phyloP scores from a whole-genome alignment of 2,113 vertebrate species.

The Hyla sarda region DNA sequence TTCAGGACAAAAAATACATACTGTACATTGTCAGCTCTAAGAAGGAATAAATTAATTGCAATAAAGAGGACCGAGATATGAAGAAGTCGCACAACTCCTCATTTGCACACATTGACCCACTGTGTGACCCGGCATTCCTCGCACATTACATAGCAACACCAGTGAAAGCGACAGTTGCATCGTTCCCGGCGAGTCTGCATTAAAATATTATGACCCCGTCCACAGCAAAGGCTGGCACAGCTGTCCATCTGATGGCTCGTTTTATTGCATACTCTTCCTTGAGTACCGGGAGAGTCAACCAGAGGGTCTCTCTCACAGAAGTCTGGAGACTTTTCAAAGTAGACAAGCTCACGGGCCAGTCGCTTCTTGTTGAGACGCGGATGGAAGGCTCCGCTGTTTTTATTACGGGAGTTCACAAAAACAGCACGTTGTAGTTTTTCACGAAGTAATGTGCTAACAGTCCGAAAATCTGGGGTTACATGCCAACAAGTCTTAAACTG shows the following conservation, averaged over 20 bases:
- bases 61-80: background rate
- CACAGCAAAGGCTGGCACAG: conserved; percentile 87
- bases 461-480: conserved; percentile 86
- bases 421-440: conserved; percentile 83
- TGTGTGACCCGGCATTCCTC: conserved; percentile 87
- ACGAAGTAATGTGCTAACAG: conserved; percentile 80
- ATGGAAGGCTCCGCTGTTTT: conserved; percentile 88
- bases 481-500: conserved; percentile 94
- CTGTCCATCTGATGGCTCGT: conserved; percentile 83
- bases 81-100: conserved; percentile 57
- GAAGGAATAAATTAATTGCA: conserved; percentile 56
- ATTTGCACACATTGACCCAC: conserved; percentile 93
- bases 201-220: conserved; percentile 88
- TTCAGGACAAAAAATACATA: conserved; percentile 4
- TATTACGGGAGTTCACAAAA: conserved; percentile 89
- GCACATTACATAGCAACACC: conserved; percentile 92
- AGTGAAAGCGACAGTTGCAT: conserved; percentile 89
- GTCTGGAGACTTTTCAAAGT: conserved; percentile 90
- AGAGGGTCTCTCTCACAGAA: conserved; percentile 83
- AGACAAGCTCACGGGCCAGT: conserved; percentile 85
- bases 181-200: conserved; percentile 83
- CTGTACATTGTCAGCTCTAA: conserved; percentile 36
- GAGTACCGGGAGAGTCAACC: conserved; percentile 82
- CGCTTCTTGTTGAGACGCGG: conserved; percentile 75
- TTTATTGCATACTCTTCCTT: conserved; percentile 87